Conservation (phyloP, 2,113 vertebrate species). For the Himantopus leucocephalus region DNA sequence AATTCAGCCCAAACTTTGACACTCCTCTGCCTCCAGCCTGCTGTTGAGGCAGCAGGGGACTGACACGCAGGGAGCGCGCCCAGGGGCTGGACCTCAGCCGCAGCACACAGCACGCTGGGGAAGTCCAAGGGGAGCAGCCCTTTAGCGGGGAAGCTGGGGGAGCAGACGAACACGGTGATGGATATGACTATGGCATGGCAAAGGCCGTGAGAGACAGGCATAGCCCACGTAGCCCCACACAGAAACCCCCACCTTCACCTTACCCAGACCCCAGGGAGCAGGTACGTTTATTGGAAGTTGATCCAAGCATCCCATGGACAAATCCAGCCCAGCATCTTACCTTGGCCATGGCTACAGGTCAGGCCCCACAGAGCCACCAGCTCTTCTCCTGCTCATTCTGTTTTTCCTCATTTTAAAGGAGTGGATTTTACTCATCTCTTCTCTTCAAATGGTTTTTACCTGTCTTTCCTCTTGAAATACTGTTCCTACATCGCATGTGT, state of each 20-base stretch:
- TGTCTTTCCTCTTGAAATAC: background rate
- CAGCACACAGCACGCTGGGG: background rate
- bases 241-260: background rate
- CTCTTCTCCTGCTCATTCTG: background rate
- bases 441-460: background rate
- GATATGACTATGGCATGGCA: background rate
- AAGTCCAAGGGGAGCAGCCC: background rate
- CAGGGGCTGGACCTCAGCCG: fast-evolving
- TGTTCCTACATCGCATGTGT: background rate
- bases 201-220: background rate
- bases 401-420: background rate
- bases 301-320: background rate
- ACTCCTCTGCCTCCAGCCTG: background rate
- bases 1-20: background rate
- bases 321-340: background rate
- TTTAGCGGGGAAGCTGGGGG: background rate
- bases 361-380: background rate
- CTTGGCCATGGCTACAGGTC: background rate
- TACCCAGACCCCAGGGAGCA: background rate
- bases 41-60: background rate
- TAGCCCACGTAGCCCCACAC: background rate
- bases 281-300: background rate
- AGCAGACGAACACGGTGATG: background rate
- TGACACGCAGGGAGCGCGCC: fast-evolving
- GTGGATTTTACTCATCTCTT: background rate